Percentiles rank a stretch among this genome's conserved stretches.
phyloP scores from a whole-genome alignment of 1,140 invertebrate species.

The Drosophila athabasca region DNA sequence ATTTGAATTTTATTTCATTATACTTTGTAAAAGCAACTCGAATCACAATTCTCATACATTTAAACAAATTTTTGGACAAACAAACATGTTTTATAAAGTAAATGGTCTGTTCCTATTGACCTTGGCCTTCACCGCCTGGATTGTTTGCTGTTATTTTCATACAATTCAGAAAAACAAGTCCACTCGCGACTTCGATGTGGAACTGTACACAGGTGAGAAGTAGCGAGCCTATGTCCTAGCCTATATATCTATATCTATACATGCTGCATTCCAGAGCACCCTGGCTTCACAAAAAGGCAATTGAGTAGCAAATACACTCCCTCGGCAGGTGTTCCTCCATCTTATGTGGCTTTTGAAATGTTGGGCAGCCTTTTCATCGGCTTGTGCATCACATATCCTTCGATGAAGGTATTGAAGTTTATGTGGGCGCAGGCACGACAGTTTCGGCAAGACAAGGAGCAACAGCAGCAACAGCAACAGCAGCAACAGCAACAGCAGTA shows the following conservation, averaged over 20 bases:
- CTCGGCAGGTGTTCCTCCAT: no score
- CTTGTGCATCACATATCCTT: no score
- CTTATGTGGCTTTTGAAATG: no score
- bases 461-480: no score
- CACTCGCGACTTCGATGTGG: conserved; percentile 17
- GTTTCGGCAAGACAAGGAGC: no score
- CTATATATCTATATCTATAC: not conserved
- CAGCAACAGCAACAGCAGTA: no score
- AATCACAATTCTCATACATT: conserved; percentile 4
- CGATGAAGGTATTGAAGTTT: no score
- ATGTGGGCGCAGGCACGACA: no score
- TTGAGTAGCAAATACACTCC: no score
- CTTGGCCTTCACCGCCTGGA: conserved; percentile 57
- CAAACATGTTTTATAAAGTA: conserved; percentile 64
- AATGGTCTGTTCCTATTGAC: conserved; percentile 56
- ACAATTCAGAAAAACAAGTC: conserved; percentile 26
- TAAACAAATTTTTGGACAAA: conserved; percentile 12
- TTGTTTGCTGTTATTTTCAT: conserved; percentile 52
- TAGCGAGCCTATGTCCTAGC: not conserved
- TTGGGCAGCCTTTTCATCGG: no score
- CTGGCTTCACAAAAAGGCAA: not conserved
- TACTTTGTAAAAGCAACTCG: conserved; percentile 4
- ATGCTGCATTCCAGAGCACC: conserved; percentile 19
- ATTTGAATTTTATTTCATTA: no score
- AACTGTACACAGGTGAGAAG: conserved; percentile 54